Base-by-base conservation (phyloP, 2,113 vertebrate genomes). In the Lasiurus borealis region DNA sequence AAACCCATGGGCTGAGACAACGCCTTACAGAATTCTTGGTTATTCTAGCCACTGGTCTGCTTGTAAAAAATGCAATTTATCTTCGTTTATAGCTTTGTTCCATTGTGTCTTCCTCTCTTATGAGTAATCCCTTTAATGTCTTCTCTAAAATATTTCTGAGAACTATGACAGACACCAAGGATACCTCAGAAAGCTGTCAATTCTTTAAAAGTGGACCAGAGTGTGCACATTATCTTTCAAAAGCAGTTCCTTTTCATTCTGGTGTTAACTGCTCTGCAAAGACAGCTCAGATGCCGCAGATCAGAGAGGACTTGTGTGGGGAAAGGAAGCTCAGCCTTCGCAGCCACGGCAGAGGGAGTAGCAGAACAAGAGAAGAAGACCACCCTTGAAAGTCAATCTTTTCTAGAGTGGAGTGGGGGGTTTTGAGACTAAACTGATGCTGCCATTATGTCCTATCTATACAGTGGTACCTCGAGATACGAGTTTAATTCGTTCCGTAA, bases 61-160 rank as follows among this genome's bases (percentile, higher is more conserved):
- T 86, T 90, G 13, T 90, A 95, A 95, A 93, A 85, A 44, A 36
- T 57, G 31, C 34, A 78, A 66, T 93, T 90, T 90, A 78, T 90
- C 46, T 76, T 95, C 94, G 85, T 89, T 91, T 90, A 93, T 18
- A 93, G 48, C 25, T 88, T 80, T 85, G 40, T 40, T 25, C 46
- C 48, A 44, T 31, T 50, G 29, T 68, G 19, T 84, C 52, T 95
- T 87, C 25, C 6, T 89, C 85, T 91, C 57, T 59, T 76, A 31
- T 86, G 18, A 95, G 44, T 4, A 57, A 85, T 52, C 29, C 4
- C n/a, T 90, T 90, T 40, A 68, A 81, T 92, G 80, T 83, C 40
- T 10, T 77, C 36, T 77, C 90, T 90, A 27, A 95, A 94, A 50
- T 82, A 90, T 81, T 83, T 78, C 34, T 12, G 80, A 6, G 57